Conservation (phyloP, 1,140 invertebrate genomes). For the Zaprionus capensis region DNA sequence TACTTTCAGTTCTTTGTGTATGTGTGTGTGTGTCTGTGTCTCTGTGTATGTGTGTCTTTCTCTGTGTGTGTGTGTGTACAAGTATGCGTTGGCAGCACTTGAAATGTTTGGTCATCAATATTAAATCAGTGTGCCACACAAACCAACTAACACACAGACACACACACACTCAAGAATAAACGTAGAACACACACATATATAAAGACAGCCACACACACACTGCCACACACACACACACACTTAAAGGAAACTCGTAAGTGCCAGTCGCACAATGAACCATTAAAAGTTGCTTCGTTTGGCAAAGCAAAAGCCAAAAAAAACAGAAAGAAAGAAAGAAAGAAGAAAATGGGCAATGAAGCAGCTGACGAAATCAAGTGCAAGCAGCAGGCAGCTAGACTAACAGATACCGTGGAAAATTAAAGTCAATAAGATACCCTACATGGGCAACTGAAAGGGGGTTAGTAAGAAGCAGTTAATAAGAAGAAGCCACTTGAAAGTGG, state of each 20-base stretch:
- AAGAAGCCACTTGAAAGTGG: too few species aligned
- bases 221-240: slow-evolving; percentile 6
- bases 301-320: slow-evolving; percentile 42
- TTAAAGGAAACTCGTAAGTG: slow-evolving; percentile 52
- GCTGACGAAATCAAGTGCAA: slow-evolving; percentile 6
- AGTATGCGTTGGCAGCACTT: slow-evolving; percentile 61
- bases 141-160: slow-evolving; percentile 43
- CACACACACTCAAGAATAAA: slow-evolving; percentile 23
- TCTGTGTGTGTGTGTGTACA: not conserved
- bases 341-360: slow-evolving; percentile 19
- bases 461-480: too few species aligned
- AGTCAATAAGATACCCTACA: slow-evolving; percentile 16
- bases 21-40: not conserved
- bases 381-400: not conserved
- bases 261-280: slow-evolving; percentile 74
- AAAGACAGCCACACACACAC: not conserved
- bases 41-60: not conserved
- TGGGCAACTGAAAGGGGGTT: too few species aligned
- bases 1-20: slow-evolving; percentile 18
- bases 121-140: slow-evolving; percentile 71
- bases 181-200: not conserved
- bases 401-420: slow-evolving; percentile 9
- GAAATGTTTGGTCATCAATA: slow-evolving; percentile 80
- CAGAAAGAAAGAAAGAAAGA: slow-evolving; percentile 31
- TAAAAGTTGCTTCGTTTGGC: slow-evolving; percentile 75